Evolutionary conservation across 2,113 vertebrate species (phyloP).

Genomic region (Anser cygnoides): DNA sequence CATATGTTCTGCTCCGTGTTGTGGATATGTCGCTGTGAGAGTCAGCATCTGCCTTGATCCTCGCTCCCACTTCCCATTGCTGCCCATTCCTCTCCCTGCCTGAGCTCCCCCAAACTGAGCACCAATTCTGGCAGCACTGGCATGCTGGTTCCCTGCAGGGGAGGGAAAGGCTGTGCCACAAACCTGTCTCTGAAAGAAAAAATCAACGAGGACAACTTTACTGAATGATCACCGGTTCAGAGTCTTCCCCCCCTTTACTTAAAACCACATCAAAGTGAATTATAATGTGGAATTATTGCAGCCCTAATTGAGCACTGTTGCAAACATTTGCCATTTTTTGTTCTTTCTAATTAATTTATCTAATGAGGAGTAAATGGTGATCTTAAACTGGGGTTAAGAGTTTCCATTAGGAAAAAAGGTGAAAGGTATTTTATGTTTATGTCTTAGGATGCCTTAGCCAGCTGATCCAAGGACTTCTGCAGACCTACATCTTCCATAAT

Average conservation of each 20-base stretch:
- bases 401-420: neutral
- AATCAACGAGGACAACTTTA: neutral
- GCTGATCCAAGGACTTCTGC: neutral
- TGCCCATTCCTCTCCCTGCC: neutral
- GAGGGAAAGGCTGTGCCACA: neutral
- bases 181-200: neutral
- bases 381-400: neutral
- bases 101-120: accelerated
- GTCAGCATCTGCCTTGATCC: neutral
- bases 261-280: neutral
- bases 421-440: neutral
- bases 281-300: neutral
- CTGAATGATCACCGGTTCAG: neutral
- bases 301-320: neutral
- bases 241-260: neutral
- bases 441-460: neutral
- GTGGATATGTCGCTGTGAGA: neutral
- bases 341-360: conserved; percentile 10
- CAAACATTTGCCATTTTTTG: conserved; percentile 27
- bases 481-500: neutral
- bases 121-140: neutral
- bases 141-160: neutral
- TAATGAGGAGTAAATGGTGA: neutral
- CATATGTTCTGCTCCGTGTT: neutral
- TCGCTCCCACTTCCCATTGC: accelerated